Base-by-base conservation (phyloP, 2,888 invertebrate species). In the Chrysomela aeneicollis region DNA sequence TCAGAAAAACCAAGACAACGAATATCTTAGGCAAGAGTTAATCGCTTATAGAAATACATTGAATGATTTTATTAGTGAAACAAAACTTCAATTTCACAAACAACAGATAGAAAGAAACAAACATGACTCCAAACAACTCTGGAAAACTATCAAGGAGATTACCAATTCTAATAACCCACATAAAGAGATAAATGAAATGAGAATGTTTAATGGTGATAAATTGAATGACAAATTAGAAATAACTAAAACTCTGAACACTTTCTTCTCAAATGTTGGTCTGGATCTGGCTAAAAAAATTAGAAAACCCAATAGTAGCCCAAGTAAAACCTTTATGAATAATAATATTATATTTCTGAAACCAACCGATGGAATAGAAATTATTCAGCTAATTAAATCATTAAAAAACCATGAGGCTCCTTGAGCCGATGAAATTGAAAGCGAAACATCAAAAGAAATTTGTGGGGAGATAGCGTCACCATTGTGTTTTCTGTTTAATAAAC, bases 101-200 rank as follows among this genome's bases (percentile, higher is more conserved):
- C 42, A 42, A 42, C 42, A 42, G 8, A 42, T 42, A 5, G 42
- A 42, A 42, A 42, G n/a, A 42, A n/a, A n/a, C n/a, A n/a, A n/a
- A n/a, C n/a, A n/a, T n/a, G n/a, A 47, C 47, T 47, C 47, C n/a
- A 47, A 9, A 47, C 47, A 47, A 47, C 53, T 53, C 9, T 61
- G 71, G 75, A 0, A 61, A 47, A 15, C 47, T 17, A 47, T 47
- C 2, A 47, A 47, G 4, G 2, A 2, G n/a, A 47, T 47, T 19
- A 47, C 47, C 47, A 47, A 47, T 47, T 47, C 9, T 15, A 47
- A 15, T 47, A 47, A 1, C 9, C 2, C 47, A 9, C 47, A 9
- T 47, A 47, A 47, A 47, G 47, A 47, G n/a, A 47, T 47, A 15
- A 47, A 47, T 9, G 15, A 15, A 47, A 47, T 47, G 1, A 15